phyloP scores from a whole-genome alignment of 2,113 vertebrate species.

The Tursiops truncatus region DNA sequence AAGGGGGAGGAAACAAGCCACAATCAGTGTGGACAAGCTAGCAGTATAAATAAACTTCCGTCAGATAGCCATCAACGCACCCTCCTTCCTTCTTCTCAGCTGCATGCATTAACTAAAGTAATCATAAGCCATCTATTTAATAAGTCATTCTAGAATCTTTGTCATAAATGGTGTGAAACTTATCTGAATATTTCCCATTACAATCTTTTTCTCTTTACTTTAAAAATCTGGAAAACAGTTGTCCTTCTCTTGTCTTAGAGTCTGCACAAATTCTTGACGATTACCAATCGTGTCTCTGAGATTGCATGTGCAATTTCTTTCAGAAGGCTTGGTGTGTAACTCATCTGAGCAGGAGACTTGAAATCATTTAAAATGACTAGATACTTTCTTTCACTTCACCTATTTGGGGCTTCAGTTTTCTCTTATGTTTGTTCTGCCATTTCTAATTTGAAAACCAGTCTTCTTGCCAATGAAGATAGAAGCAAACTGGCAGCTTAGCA shows the following conservation, averaged over 20 bases:
- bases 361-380: slow-evolving; percentile 76
- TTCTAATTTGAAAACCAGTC: slow-evolving; percentile 71
- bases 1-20: background rate
- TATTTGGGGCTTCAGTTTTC: slow-evolving; percentile 71
- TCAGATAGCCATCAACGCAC: background rate
- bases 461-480: slow-evolving; percentile 53
- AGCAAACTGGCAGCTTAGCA: slow-evolving; percentile 26
- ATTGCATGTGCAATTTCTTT: slow-evolving; percentile 76
- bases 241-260: slow-evolving; percentile 52
- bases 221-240: slow-evolving; percentile 46
- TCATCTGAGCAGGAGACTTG: slow-evolving; percentile 65
- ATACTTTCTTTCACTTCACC: slow-evolving; percentile 65
- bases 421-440: slow-evolving; percentile 74
- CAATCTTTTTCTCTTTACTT: background rate
- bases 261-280: slow-evolving; percentile 63
- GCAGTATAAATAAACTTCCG: background rate
- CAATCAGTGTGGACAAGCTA: background rate
- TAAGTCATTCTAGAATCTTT: slow-evolving; percentile 32
- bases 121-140: background rate
- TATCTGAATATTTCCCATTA: slow-evolving; percentile 35
- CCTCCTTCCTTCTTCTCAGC: background rate
- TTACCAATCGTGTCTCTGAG: slow-evolving; percentile 68
- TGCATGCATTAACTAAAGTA: background rate
- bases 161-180: background rate
- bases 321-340: slow-evolving; percentile 59